Conservation (phyloP, 2,888 invertebrate species). For the Sepiola atlantica region DNA sequence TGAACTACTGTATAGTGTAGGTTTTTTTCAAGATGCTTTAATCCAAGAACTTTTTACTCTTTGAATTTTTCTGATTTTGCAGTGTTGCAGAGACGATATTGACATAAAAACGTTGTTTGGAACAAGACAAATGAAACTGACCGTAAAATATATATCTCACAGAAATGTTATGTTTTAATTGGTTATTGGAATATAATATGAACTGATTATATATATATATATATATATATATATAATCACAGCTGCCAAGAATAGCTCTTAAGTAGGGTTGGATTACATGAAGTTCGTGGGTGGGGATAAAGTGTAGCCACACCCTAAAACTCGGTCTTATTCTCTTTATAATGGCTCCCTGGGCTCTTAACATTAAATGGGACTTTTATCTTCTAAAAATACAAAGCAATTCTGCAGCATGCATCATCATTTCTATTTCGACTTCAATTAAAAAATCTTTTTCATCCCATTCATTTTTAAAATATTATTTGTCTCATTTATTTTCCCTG, state of each 20-base stretch:
- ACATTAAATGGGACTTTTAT: not conserved
- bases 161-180: no score
- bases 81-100: no score
- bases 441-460: not conserved
- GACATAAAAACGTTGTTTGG: no score
- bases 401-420: not conserved
- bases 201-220: no score
- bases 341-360: not conserved
- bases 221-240: no score
- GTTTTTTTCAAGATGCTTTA: no score
- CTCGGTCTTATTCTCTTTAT: not conserved
- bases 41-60: no score
- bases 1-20: no score
- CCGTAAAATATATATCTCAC: no score
- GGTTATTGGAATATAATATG: no score
- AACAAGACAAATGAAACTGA: no score
- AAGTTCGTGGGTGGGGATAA: not conserved
- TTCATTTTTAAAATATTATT: not conserved
- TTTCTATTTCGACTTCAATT: not conserved
- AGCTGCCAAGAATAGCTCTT: not conserved
- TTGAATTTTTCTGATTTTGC: no score
- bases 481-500: not conserved
- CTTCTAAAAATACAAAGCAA: not conserved
- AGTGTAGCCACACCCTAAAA: not conserved
- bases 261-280: not conserved